These are phyloP conservation scores for Cephonodes hylas DNA, from an alignment of 2,888 invertebrate species.

Conservation along the genomic window DNA sequence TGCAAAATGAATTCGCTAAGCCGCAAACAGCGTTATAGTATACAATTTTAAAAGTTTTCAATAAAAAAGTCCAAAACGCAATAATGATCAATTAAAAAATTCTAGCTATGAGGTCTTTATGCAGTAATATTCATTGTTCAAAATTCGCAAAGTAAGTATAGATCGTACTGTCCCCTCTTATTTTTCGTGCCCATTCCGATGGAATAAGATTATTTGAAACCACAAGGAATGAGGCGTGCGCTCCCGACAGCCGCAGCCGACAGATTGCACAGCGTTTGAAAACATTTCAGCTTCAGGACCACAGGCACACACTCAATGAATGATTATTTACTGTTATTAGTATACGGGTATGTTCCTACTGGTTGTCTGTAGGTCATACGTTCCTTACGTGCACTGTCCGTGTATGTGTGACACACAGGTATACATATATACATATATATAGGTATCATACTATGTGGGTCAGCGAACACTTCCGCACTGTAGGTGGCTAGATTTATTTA, in stretches of 20 bases:
- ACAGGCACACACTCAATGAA: neutral
- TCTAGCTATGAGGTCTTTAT: neutral
- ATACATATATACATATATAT: too few species aligned
- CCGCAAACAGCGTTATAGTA: neutral
- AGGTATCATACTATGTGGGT: neutral
- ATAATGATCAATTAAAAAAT: too few species aligned
- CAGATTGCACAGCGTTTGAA: neutral
- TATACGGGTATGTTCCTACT: neutral
- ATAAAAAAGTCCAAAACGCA: neutral
- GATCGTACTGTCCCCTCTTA: neutral
- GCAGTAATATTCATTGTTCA: neutral
- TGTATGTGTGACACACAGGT: neutral
- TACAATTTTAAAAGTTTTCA: neutral
- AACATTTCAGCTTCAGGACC: conserved; percentile 16
- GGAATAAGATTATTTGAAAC: neutral
- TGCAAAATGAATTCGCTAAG: neutral
- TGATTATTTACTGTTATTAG: neutral
- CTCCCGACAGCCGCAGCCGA: too few species aligned
- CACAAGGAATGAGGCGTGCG: neutral
- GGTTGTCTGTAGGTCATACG: neutral
- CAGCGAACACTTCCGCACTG: neutral
- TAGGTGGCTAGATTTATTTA: neutral
- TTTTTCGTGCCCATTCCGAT: neutral
- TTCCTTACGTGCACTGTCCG: neutral
- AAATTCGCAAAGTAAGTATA: neutral